Base-by-base conservation (phyloP, 2,888 invertebrate genomes). In the Cephus sareptanus region DNA sequence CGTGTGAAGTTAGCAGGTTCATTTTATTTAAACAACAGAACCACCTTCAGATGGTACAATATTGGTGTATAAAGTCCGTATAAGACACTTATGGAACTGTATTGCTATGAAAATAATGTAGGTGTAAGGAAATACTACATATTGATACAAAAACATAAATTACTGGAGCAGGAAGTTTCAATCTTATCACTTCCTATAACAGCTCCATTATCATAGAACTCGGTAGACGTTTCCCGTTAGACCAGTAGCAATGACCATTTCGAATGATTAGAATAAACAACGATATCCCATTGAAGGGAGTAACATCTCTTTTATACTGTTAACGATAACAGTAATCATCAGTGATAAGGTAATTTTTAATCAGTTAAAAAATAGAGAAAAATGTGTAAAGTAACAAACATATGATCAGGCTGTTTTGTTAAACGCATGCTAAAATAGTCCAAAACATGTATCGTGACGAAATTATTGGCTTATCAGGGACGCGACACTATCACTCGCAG, bases 161-260 rank as follows among this genome's bases (percentile, higher is more conserved):
- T 9, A 76, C 73, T 71, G 76, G 30, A 69, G 81, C 86, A 84
- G 87, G 87, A 88, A 87, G 86, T 83, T 88, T 84, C 85, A 85
- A 87, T 87, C 86, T 87, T 86, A 85, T 87, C 87, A 79, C 79
- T 79, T 56, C 23, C 40, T 56, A 56, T 15, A 9, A 2, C 6
- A 23, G 23, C 6, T 23, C 0, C 40, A 23, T 56, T 56, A 56
- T 56, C 40, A 56, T 23, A 9, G 40, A 15, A 56, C 40, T 56
- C 4, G 0, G 6, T 56, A 6, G 6, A 56, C 40, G 9, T 56
- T 56, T 56, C 40, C 40, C 23, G 40, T 56, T 56, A 9, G 1
- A 23, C 1, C 6, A 23, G 15, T 56, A 23, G 15, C 23, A 56
- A 56, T 6, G 23, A 15, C 40, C 40, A 56, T 56, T 56, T 56